phyloP scores from a whole-genome alignment of 2,113 vertebrate species.

The Stegostoma tigrinum region DNA sequence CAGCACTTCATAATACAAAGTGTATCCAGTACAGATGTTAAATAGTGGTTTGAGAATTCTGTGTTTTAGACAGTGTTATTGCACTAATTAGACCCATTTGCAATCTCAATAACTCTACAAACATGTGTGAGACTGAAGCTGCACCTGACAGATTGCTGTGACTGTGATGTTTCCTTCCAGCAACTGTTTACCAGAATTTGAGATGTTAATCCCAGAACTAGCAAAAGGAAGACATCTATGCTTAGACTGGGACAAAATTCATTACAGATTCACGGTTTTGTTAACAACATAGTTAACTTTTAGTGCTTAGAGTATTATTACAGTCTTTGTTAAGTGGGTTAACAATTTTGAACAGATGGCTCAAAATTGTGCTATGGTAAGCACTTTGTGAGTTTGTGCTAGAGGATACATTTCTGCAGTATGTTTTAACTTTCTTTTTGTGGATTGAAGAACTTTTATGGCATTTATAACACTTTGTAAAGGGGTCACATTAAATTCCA shows the following conservation, averaged over 20 bases:
- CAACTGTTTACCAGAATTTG: not conserved
- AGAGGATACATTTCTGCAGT: not conserved
- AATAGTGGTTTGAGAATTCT: constrained; percentile 29
- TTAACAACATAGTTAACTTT: not conserved
- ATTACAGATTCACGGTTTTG: not conserved
- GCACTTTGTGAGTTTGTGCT: not conserved
- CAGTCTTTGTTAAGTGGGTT: not conserved
- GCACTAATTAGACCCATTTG: constrained; percentile 10
- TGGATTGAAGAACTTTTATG: not conserved
- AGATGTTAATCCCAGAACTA: not conserved
- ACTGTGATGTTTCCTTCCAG: not conserved
- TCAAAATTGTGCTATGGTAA: not conserved
- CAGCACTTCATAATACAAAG: not conserved
- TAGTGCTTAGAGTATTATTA: not conserved
- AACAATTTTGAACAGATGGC: not conserved
- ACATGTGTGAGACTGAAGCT: not conserved
- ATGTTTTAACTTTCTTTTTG: not conserved
- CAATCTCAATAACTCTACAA: constrained; percentile 11
- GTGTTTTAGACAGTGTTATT: not conserved
- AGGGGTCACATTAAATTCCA: not conserved
- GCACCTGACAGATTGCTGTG: constrained; percentile 26
- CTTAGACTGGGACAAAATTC: not conserved
- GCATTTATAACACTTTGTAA: not conserved
- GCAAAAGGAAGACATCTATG: not conserved
- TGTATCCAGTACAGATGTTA: not conserved